Evolutionary conservation across 2,797 vertebrate species (phyloP), one percentile per base, ranked within the genome.

Genomic region (Intellagama lesueurii): DNA sequence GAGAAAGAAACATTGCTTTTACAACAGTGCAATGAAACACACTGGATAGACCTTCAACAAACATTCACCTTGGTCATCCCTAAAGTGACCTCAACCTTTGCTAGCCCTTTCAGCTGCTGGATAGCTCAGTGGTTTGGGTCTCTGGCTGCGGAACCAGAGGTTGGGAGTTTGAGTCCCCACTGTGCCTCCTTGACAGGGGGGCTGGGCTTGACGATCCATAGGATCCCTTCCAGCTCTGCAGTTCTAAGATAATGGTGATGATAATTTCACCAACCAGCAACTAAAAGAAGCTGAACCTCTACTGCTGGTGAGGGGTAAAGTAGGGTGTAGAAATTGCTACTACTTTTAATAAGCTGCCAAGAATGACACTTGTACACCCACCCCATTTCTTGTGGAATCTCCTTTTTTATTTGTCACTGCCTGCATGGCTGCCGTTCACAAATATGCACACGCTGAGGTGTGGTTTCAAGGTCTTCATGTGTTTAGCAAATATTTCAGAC

Each of bases 401-500:
- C 73, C 40, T 44, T 28, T 91, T 94, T 92, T 47, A 60, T 87
- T 92, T 93, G 89, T 88, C 94, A 93, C 84, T 1, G 72, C 7
- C 85, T 94, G 93, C 86, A 93, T 91, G 93, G 95, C 90, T 68
- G 1, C 91, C 83, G 1, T 66, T 77, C 92, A 91, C 95, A 91
- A 56, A 95, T 94, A 49, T 87, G 79, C 75, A 4, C 95, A 94
- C 0, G 69, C 93, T 95, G 96, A 97, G 96, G 97, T 97, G 95
- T 96, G 94, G 95, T 94, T 96, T 96, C 96, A 97, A 96, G 96
- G 97, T 97, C 96, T 96, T 94, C 76, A 93, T 68, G 47, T 97
- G 96, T 97, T 97, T 97, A 96, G 94, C 95, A 97, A 97, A 97
- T 97, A 97, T 96, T 96, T 96, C 96, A 95, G 94, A 95, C 85